Conservation (phyloP, 2,888 invertebrate genomes). For the Nowickia ferox region DNA sequence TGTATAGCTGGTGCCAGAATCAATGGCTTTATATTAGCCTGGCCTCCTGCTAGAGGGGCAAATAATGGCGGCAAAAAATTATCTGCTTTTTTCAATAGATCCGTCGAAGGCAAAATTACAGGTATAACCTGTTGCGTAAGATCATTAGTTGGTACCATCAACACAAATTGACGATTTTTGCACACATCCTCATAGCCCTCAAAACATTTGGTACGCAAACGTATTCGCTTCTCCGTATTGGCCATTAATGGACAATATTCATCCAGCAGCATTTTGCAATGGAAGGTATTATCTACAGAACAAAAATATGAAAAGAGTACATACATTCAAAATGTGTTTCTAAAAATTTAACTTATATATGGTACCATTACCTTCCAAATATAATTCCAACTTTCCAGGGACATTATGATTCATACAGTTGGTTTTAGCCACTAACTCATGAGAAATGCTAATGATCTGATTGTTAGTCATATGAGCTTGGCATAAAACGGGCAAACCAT, state of each 20-base stretch:
- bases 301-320: background rate
- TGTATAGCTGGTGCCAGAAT: conserved; percentile 73
- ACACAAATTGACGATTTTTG: conserved; percentile 71
- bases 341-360: background rate
- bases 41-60: conserved; percentile 75
- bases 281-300: conserved; percentile 89
- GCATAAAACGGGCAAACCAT: conserved; percentile 91
- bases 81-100: conserved; percentile 76
- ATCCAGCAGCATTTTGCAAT: conserved; percentile 88
- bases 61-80: conserved; percentile 79
- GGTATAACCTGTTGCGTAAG: conserved; percentile 78
- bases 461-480: conserved; percentile 92
- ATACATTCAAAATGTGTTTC: background rate
- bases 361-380: conserved; percentile 88
- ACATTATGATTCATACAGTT: conserved; percentile 91
- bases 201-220: conserved; percentile 86
- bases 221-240: conserved; percentile 88
- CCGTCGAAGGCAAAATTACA: conserved; percentile 79
- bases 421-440: conserved; percentile 91
- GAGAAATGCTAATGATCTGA: conserved; percentile 88
- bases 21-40: conserved; percentile 76
- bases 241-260: conserved; percentile 89
- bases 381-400: conserved; percentile 87
- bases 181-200: conserved; percentile 82
- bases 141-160: conserved; percentile 79